Base-by-base conservation (phyloP, 1,140 invertebrate genomes). In the Eueides isabella region DNA sequence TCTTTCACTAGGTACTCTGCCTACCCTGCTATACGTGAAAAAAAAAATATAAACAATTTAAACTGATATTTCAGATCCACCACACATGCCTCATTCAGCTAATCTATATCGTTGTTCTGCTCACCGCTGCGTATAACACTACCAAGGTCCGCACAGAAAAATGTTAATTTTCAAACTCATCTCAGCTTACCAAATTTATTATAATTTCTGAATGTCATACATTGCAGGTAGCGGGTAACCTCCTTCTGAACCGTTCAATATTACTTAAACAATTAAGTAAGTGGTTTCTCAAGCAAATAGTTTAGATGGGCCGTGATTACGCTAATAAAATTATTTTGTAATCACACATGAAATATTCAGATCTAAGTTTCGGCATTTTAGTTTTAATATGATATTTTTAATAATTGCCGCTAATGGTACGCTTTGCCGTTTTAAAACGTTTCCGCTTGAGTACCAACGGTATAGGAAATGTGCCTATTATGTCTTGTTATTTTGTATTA, bases 111-210 rank as follows among this genome's bases (percentile, higher is more conserved):
- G 7, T 6, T 23, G 62, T 16, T 23, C 16, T 76, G 73, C 63
- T 72, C 68, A 74, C 55, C 28, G 55, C 62, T 41, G 65, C 67
- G 71, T 68, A 68, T 30, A 73, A 26, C 68, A 72, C 12, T 35
- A 70, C 41, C 76, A 77, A 77, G 72, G 69, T 69, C 72, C 69
- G 35, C 33, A 68, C 66, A 67, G 61, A 74, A 71, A 77, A 74
- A 77, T 69, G 44, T 71, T 74, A 74, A 74, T 73, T 71, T 71
- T 74, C 48, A 74, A 74, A 72, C 35, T 77, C 71, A 77, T 77
- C 75, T 77, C 75, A 71, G 38, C 61, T 71, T 72, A 68, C 71
- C 71, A 73, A 77, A 77, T 63, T 70, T 77, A 77, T 77, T 73
- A 73, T 72, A 76, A 76, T 76, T 76, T 77, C 35, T 77, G 67